phyloP scores from a whole-genome alignment of 2,797 vertebrate species.

The Notolabrus celidotus region DNA sequence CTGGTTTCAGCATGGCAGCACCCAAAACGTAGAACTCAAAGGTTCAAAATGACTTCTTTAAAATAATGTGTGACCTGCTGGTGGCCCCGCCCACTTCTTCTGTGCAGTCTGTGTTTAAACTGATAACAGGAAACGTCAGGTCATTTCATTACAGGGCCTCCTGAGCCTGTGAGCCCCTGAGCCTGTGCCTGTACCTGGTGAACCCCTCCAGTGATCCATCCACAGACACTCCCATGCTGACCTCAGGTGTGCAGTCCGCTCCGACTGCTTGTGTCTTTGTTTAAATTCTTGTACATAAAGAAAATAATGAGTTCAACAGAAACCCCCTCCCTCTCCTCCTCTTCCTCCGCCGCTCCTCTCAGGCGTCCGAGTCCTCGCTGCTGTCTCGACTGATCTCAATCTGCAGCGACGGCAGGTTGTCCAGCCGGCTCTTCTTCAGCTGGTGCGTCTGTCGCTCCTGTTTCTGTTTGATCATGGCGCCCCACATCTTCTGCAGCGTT shows the following conservation, averaged over 20 bases:
- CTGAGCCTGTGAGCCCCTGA: not conserved
- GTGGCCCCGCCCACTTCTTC: too few species aligned
- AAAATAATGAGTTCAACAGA: not conserved
- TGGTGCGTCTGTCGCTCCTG: constrained; percentile 89
- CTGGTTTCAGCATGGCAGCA: not conserved
- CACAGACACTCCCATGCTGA: not conserved
- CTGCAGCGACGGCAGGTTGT: constrained; percentile 96
- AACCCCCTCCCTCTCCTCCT: not conserved
- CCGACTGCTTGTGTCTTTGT: not conserved
- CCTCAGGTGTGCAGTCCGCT: constrained; percentile 17
- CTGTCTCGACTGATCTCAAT: constrained; percentile 98
- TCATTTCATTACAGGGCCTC: not conserved
- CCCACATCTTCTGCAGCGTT: constrained; percentile 94
- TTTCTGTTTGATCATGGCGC: constrained; percentile 97
- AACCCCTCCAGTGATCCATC: constrained; percentile 1
- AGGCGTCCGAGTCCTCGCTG: constrained; percentile 95
- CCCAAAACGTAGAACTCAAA: too few species aligned
- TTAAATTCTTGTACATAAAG: not conserved
- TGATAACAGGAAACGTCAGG: too few species aligned
- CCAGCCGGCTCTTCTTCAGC: constrained; percentile 96
- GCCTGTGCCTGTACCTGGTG: not conserved
- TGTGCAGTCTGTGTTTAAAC: not conserved
- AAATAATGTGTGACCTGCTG: too few species aligned
- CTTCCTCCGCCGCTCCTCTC: constrained; percentile 62
- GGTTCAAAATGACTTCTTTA: too few species aligned